phyloP scores from a whole-genome alignment of 2,113 vertebrate genomes.

The Centropus bengalensis region DNA sequence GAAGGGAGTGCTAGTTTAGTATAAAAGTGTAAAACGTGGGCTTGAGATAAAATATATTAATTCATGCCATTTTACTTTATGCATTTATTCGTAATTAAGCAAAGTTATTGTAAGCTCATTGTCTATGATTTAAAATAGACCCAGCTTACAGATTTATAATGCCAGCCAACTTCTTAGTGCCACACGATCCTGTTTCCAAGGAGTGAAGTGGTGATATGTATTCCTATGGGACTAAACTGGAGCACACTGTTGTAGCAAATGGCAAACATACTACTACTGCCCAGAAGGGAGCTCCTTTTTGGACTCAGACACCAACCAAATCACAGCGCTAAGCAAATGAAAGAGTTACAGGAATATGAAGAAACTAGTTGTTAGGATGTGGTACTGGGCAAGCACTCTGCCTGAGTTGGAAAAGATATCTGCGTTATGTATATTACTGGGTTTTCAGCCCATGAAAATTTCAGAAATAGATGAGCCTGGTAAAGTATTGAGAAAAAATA shows the following conservation, averaged over 20 bases:
- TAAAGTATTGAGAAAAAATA: not conserved
- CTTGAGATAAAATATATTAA: not conserved
- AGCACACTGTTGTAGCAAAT: not conserved
- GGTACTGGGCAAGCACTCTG: not conserved
- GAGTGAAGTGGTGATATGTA: not conserved
- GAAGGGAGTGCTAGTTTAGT: accelerated
- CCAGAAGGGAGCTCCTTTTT: not conserved
- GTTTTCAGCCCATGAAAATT: not conserved
- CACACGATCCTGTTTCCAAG: not conserved
- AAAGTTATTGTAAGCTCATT: not conserved
- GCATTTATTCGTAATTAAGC: not conserved
- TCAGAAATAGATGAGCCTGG: not conserved
- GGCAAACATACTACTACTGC: not conserved
- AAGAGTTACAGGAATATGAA: not conserved
- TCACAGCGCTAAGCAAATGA: not conserved
- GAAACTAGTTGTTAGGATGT: not conserved
- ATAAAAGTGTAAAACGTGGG: not conserved
- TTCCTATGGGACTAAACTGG: not conserved
- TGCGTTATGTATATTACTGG: not conserved
- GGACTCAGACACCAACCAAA: not conserved
- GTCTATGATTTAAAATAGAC: not conserved
- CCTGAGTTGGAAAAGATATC: not conserved
- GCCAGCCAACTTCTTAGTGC: not conserved
- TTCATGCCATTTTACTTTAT: not conserved
- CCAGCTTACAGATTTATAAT: not conserved